These are phyloP conservation scores for Ophiodon elongatus DNA, from an alignment of 2,113 vertebrate genomes.

Conservation along the genomic window DNA sequence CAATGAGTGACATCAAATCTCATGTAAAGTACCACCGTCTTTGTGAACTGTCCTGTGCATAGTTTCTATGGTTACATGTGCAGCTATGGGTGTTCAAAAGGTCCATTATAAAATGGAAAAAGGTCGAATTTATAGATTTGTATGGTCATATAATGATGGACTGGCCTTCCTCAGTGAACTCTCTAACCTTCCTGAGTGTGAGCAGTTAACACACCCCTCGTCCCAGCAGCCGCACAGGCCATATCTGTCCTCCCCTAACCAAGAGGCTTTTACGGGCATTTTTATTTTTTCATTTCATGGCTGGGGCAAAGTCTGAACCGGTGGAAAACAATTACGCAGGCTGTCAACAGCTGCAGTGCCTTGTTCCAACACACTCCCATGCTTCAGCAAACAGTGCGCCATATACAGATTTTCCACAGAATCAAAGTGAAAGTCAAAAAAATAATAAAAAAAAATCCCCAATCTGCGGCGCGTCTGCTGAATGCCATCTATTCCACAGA, in stretches of 20 bases:
- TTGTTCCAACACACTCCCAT: constrained; percentile 51
- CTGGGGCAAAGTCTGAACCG: constrained; percentile 67
- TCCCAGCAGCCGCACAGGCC: constrained; percentile 16
- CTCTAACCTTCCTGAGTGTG: constrained; percentile 12
- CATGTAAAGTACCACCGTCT: not conserved
- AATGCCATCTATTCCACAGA: constrained; percentile 16
- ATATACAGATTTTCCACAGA: constrained; percentile 46
- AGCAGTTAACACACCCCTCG: not conserved
- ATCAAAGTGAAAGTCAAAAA: constrained; percentile 47
- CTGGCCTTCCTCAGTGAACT: constrained; percentile 20
- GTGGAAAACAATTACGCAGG: constrained; percentile 73
- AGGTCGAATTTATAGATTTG: constrained; percentile 2
- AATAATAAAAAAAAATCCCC: not conserved
- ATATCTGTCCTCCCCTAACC: constrained; percentile 41
- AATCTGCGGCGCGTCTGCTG: constrained; percentile 1
- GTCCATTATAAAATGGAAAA: constrained; percentile 1
- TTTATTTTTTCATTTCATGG: constrained; percentile 56
- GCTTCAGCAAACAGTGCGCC: constrained; percentile 51
- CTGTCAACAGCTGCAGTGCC: constrained; percentile 65
- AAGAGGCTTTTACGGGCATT: constrained; percentile 59
- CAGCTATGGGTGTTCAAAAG: not conserved
- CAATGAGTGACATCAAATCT: not conserved
- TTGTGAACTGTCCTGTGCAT: not conserved
- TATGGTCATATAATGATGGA: constrained; percentile 12
- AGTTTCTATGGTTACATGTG: not conserved